A percentile compares a stretch with the other conserved stretches of the same genome.
These are phyloP conservation scores for Capreolus pygargus DNA, from an alignment of 2,113 vertebrate species.

Conservation along the genomic window DNA sequence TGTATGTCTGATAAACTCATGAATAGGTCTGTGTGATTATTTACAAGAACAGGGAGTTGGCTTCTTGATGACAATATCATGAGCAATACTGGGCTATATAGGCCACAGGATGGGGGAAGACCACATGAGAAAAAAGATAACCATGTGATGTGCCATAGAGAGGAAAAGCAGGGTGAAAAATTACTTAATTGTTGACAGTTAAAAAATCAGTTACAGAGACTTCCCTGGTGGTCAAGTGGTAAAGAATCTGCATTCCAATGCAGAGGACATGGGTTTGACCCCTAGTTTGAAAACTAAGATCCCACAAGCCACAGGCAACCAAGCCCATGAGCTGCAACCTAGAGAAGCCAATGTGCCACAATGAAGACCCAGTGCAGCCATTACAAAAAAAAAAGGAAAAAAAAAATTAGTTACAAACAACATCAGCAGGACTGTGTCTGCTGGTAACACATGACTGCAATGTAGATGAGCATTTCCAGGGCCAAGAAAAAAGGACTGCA, in stretches of 20 bases:
- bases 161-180: not conserved
- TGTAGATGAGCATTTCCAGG: not conserved
- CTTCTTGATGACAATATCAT: not conserved
- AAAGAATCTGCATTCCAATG: not conserved
- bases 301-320: not conserved
- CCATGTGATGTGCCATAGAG: not conserved
- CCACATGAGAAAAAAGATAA: not conserved
- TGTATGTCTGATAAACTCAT: not conserved
- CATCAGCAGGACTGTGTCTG: not conserved
- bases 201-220: not conserved
- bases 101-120: not conserved
- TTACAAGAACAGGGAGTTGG: not conserved
- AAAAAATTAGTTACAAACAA: not conserved
- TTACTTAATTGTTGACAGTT: not conserved
- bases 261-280: not conserved
- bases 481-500: not conserved
- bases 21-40: not conserved
- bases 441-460: not conserved
- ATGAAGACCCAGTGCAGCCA: not conserved
- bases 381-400: not conserved
- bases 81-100: not conserved
- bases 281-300: not conserved
- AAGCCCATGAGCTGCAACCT: not conserved
- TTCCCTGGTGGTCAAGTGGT: not conserved
- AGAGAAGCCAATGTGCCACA: not conserved